Percentiles rank a stretch among this genome's conserved stretches.
phyloP scores from a whole-genome alignment of 2,797 vertebrate genomes.

The Sphenodon punctatus region DNA sequence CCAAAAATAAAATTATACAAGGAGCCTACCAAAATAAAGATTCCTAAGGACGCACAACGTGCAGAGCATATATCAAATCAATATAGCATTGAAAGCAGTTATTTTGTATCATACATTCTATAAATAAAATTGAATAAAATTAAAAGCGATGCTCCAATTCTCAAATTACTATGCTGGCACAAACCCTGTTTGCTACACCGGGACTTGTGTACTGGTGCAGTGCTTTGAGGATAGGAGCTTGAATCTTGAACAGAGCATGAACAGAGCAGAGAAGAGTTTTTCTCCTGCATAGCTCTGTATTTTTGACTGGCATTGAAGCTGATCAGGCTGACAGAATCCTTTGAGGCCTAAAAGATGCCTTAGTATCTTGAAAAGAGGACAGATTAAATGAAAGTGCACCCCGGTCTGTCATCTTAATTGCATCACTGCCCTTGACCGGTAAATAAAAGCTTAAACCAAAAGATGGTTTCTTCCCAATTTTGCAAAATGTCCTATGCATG shows the following conservation, averaged over 20 bases:
- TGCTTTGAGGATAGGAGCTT: no score
- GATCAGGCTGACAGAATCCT: not conserved
- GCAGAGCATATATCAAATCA: slow-evolving; percentile 5
- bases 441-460: not conserved
- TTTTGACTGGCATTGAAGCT: not conserved
- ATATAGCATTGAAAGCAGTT: slow-evolving; percentile 13
- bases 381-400: not conserved
- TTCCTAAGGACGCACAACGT: not conserved
- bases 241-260: no score
- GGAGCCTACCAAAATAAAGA: not conserved
- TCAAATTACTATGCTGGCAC: no score
- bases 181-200: no score
- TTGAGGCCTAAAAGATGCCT: not conserved
- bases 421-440: not conserved
- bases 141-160: no score
- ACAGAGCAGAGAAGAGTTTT: no score
- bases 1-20: slow-evolving; percentile 30
- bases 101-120: no score
- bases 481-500: not conserved
- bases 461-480: not conserved
- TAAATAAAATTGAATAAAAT: no score
- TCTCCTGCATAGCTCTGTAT: no score
- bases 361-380: not conserved
- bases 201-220: no score
- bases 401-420: not conserved